A percentile compares a stretch with the other conserved stretches of the same genome.
phyloP scores from a whole-genome alignment of 2,797 vertebrate species.

The Lutra lutra region DNA sequence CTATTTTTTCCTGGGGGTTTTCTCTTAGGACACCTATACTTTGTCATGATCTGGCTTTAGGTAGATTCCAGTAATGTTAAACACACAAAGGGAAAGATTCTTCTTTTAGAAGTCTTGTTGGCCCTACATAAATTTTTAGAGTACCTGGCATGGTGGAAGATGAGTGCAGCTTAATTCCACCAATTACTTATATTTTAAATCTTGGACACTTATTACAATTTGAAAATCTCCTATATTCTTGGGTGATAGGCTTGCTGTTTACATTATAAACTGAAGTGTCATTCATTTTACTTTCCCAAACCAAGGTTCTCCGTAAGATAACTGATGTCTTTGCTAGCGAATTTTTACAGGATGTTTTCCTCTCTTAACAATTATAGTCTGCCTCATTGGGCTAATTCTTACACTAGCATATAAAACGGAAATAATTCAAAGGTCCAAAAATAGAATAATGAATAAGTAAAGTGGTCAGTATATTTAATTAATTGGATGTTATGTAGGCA shows the following conservation, averaged over 20 bases:
- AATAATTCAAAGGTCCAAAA: constrained; percentile 30
- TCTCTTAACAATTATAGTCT: constrained; percentile 19
- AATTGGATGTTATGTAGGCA: neutral
- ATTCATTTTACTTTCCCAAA: constrained; percentile 25
- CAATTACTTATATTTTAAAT: neutral
- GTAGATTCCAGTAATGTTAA: neutral
- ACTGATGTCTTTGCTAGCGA: neutral
- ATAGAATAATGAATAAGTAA: constrained; percentile 7
- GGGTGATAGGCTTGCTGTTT: neutral
- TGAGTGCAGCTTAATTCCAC: neutral
- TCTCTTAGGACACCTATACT: neutral
- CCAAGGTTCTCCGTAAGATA: neutral
- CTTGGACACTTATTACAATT: neutral
- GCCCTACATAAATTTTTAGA: neutral
- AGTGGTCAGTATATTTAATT: neutral
- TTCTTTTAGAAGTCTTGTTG: neutral
- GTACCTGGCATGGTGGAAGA: constrained; percentile 4
- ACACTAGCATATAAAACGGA: neutral
- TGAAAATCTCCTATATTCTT: neutral
- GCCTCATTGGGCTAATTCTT: neutral
- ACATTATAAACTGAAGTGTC: neutral
- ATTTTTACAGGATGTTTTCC: neutral
- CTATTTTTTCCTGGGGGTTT: neutral
- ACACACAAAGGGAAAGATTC: neutral
- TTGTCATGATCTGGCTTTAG: neutral